A percentile compares a stretch with the other conserved stretches of the same genome.
These are phyloP conservation scores for Dicrostonyx torquatus DNA, from an alignment of 2,797 vertebrate genomes.

Conservation along the genomic window DNA sequence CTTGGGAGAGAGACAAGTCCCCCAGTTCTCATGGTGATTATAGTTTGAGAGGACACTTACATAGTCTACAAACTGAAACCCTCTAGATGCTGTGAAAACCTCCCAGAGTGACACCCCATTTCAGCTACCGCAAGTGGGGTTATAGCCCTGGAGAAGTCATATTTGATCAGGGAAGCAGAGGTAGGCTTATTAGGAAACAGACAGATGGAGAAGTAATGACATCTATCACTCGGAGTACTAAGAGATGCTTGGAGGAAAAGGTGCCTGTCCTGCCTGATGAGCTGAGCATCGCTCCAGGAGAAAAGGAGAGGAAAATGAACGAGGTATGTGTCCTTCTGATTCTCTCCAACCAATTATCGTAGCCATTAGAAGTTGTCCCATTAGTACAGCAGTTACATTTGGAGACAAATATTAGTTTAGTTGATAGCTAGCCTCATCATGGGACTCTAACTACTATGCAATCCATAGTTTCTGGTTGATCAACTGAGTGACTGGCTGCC, in stretches of 20 bases:
- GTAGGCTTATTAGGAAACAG: not conserved
- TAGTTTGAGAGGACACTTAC: too few relatives aligned
- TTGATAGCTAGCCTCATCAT: not conserved
- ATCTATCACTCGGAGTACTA: too few relatives aligned
- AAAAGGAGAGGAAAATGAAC: not conserved
- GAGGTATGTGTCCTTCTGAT: not conserved
- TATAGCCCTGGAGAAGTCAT: not conserved
- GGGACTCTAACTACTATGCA: not conserved
- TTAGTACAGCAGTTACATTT: not conserved
- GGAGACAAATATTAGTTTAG: not conserved
- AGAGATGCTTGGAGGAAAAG: not conserved
- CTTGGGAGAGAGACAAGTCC: not conserved
- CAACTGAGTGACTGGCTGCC: not conserved
- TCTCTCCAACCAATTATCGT: not conserved
- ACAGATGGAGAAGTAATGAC: rapidly evolving
- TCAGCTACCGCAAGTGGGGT: not conserved
- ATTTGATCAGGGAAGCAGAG: not conserved
- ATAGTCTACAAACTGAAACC: not conserved
- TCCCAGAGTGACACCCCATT: not conserved
- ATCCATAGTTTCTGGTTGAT: not conserved
- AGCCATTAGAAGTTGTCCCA: not conserved
- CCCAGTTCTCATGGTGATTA: not conserved
- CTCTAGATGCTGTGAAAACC: not conserved
- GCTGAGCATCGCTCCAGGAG: not conserved
- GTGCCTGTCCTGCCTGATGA: not conserved